Evolutionary conservation across 2,888 invertebrate species (phyloP).

Genomic region (Callyntrura sp.): DNA sequence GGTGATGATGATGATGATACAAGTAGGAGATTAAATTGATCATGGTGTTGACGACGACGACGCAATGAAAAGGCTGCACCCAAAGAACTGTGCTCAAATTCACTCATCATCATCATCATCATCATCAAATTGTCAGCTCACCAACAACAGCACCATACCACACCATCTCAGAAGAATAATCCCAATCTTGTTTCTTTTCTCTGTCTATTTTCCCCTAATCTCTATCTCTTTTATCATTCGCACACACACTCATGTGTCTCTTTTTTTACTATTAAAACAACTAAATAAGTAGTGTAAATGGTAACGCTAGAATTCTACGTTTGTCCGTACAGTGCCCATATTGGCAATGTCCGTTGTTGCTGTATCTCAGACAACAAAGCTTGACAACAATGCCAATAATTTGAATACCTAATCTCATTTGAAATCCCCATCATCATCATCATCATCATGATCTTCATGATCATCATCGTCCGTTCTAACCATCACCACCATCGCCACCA

Average conservation of each 20-base stretch:
- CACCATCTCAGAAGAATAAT: neutral
- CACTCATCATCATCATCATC: neutral
- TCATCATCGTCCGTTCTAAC: no score
- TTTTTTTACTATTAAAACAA: no score
- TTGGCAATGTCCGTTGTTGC: neutral
- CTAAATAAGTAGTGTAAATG: no score
- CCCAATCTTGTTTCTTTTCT: slow-evolving; percentile 4
- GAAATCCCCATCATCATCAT: slow-evolving; percentile 27
- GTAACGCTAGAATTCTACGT: no score
- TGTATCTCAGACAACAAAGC: neutral
- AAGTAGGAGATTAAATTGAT: neutral
- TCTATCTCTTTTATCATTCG: neutral
- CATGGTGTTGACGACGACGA: neutral
- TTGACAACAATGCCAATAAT: slow-evolving; percentile 37
- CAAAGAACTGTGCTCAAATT: neutral
- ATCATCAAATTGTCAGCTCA: neutral
- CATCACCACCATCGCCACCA: no score
- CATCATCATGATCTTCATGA: slow-evolving; percentile 18
- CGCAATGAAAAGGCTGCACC: slow-evolving; percentile 39
- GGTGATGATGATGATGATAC: neutral
- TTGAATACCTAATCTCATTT: slow-evolving; percentile 46
- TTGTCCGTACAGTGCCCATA: neutral
- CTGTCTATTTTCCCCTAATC: neutral
- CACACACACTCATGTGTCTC: no score
- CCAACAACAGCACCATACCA: neutral